phyloP scores from a whole-genome alignment of 2,797 vertebrate species.

The Pipistrellus kuhlii region DNA sequence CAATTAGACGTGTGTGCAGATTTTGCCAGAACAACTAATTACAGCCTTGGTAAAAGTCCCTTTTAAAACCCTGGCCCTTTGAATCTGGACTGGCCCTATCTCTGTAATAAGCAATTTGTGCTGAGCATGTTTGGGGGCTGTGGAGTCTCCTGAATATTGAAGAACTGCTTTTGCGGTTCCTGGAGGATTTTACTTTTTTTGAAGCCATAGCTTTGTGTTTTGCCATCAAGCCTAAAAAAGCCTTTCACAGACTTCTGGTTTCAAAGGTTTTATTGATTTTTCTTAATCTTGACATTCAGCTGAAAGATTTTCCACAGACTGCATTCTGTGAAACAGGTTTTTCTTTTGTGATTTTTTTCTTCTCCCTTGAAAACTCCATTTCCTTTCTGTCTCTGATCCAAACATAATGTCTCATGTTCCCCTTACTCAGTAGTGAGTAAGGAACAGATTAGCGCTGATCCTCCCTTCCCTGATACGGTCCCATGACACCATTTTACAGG shows the following conservation, averaged over 20 bases:
- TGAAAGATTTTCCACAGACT: conserved; percentile 78
- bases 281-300: conserved; percentile 74
- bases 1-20: conserved; percentile 79
- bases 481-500: conserved; percentile 12
- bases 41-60: conserved; percentile 75
- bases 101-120: conserved; percentile 74
- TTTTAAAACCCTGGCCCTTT: conserved; percentile 79
- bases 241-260: conserved; percentile 65
- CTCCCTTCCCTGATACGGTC: not conserved
- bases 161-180: conserved; percentile 60
- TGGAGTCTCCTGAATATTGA: conserved; percentile 68
- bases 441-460: conserved; percentile 35
- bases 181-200: conserved; percentile 76
- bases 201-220: conserved; percentile 67
- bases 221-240: conserved; percentile 60
- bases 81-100: conserved; percentile 75
- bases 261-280: conserved; percentile 71
- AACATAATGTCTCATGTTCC: conserved; percentile 41
- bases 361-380: conserved; percentile 54
- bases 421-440: conserved; percentile 8
- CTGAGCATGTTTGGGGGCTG: conserved; percentile 29
- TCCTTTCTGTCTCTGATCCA: conserved; percentile 59
- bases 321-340: conserved; percentile 71
- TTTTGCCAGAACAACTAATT: conserved; percentile 81
- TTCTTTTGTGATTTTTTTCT: conserved; percentile 61